Evolutionary conservation across 2,797 vertebrate species (phyloP), one percentile per base, ranked within the genome.

Genomic region (Fistularia commersonii): DNA sequence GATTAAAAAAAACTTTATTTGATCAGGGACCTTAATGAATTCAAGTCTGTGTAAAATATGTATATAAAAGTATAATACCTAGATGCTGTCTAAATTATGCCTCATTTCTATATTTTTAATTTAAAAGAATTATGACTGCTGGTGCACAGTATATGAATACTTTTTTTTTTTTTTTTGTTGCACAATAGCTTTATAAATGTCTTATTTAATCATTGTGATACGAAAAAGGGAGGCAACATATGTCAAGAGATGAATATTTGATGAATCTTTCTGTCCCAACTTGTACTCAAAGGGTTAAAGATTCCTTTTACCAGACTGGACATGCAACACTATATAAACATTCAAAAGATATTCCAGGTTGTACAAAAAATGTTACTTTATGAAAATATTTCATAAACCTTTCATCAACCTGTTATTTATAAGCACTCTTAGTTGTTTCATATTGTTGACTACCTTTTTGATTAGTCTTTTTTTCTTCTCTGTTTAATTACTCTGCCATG

Each of bases 281-380:
- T 93, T 92, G 92, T 95, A 93, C 95, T 97, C 93, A 95, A 97
- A 98, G 93, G 93, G 95, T 97, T 96, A 96, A 96, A 93, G 87
- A 62, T 62, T 74, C 89, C 93, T 91, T 95, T 93, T 92, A 89
- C 84, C 82, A 86, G 80, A 88, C 77, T 76, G 90, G 92, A 93
- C 93, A 93, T 80, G 84, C 89, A 82, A 82, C 82, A 69, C 92
- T 95, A 91, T 96, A 93, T 93, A 91, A 95, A 93, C 91, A 92
- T 90, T 92, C 91, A 92, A 77, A 84, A 74, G 86, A 89, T 77
- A 77, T 70, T 74, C 91, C 92, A 92, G 91, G 95, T 94, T 95
- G 94, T 97, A 96, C 92, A 95, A 95, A 94, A 95, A 95, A 94
- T 92, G 92, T 95, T 93, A 93, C 95, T 95, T 90, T 94, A 95